A percentile compares a stretch with the other conserved stretches of the same genome.
Conservation (phyloP, 2,113 vertebrate genomes). For the Kobus ellipsiprymnus region DNA sequence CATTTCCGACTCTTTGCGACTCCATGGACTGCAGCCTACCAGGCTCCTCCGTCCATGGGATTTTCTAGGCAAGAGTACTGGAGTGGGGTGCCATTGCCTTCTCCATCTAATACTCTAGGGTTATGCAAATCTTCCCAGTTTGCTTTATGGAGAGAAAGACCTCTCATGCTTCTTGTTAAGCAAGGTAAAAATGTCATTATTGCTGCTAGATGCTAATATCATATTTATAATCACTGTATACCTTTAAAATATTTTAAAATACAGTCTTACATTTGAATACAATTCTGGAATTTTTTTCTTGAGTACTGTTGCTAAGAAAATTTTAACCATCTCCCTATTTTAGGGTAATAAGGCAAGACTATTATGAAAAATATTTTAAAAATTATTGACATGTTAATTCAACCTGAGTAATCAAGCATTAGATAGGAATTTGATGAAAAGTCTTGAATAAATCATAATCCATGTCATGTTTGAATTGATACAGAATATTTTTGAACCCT, state of each 20-base stretch:
- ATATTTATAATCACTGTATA: not conserved
- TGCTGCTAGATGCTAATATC: not conserved
- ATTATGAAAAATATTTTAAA: not conserved
- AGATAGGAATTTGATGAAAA: not conserved
- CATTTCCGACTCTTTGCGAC: too few relatives aligned
- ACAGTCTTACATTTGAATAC: not conserved
- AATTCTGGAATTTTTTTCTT: constrained; percentile 7
- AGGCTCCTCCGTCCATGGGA: too few relatives aligned
- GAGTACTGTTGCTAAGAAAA: not conserved
- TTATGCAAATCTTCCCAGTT: not conserved
- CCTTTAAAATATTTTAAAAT: constrained; percentile 27
- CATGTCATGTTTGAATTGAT: not conserved
- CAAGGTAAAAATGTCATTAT: not conserved
- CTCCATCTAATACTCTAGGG: not conserved
- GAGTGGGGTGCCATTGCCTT: too few relatives aligned
- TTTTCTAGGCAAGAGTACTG: too few relatives aligned
- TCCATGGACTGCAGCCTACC: too few relatives aligned
- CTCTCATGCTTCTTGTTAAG: not conserved
- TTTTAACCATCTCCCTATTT: not conserved
- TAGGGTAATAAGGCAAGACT: not conserved
- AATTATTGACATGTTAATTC: not conserved
- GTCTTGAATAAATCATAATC: not conserved
- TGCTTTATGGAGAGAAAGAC: not conserved
- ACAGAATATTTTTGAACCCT: not conserved
- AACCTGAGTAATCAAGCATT: not conserved